phyloP scores from a whole-genome alignment of 2,888 invertebrate species.

The Muscina levida region DNA sequence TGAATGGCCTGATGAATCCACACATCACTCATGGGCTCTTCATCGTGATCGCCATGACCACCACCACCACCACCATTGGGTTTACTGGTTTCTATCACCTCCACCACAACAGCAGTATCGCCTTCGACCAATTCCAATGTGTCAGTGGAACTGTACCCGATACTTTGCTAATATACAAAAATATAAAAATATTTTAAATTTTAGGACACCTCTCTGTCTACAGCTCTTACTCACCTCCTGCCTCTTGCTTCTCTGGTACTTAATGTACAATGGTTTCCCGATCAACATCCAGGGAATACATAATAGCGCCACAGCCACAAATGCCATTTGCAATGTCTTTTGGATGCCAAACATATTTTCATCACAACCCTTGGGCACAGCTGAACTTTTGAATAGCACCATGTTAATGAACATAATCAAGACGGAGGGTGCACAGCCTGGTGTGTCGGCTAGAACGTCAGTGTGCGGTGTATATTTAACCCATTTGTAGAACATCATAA shows the following conservation, averaged over 20 bases:
- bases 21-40: conserved; percentile 90
- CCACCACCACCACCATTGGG: conserved; percentile 79
- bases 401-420: conserved; percentile 90
- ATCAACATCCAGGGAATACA: conserved; percentile 97
- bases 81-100: conserved; percentile 68
- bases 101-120: conserved; percentile 71
- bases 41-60: conserved; percentile 78
- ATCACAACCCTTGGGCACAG: conserved; percentile 80
- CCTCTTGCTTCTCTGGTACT: conserved; percentile 70
- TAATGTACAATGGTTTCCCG: conserved; percentile 92
- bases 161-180: no score
- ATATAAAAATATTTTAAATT: background rate
- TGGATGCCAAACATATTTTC: conserved; percentile 87
- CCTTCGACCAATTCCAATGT: conserved; percentile 63
- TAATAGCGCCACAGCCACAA: conserved; percentile 89
- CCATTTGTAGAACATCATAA: conserved; percentile 97
- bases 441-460: conserved; percentile 72
- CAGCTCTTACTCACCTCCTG: conserved; percentile 71
- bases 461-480: conserved; percentile 83
- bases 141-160: conserved; percentile 48
- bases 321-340: conserved; percentile 85
- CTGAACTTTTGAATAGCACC: conserved; percentile 84
- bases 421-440: conserved; percentile 87
- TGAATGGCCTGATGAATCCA: conserved; percentile 97
- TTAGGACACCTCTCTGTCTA: background rate